A percentile compares a stretch with the other conserved stretches of the same genome.
Evolutionary conservation across 1,140 invertebrate genomes (phyloP).

Genomic region (Acyrthosiphon pisum): DNA sequence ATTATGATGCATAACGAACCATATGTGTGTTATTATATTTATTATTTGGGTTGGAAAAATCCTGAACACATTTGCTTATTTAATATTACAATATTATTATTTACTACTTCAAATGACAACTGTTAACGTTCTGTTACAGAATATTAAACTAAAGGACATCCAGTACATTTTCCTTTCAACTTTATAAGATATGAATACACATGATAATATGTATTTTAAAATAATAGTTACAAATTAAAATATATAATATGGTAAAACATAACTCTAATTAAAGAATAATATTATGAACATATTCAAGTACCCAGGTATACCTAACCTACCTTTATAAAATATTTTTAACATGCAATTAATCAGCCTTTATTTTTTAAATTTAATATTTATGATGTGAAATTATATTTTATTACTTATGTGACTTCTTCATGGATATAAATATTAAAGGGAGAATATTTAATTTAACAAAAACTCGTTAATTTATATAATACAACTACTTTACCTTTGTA

Average conservation of each 20-base stretch:
- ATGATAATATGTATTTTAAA: neutral
- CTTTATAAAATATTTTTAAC: neutral
- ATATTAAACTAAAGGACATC: neutral
- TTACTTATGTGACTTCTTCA: neutral
- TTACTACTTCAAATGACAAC: neutral
- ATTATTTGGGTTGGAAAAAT: neutral
- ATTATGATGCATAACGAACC: neutral
- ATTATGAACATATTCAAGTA: neutral
- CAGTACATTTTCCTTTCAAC: no score
- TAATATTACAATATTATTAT: neutral
- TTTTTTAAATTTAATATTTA: neutral
- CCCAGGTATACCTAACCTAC: no score
- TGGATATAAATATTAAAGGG: neutral
- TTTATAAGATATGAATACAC: no score
- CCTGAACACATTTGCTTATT: neutral
- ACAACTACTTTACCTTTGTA: neutral
- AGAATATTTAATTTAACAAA: neutral
- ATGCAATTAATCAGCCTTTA: neutral
- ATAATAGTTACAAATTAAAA: neutral
- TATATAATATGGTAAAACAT: neutral
- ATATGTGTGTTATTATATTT: neutral
- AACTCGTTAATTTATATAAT: neutral
- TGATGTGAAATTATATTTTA: neutral
- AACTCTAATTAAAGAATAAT: neutral
- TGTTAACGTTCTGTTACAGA: neutral